Conservation (phyloP, 2,113 vertebrate genomes). For the Aplodontia rufa region DNA sequence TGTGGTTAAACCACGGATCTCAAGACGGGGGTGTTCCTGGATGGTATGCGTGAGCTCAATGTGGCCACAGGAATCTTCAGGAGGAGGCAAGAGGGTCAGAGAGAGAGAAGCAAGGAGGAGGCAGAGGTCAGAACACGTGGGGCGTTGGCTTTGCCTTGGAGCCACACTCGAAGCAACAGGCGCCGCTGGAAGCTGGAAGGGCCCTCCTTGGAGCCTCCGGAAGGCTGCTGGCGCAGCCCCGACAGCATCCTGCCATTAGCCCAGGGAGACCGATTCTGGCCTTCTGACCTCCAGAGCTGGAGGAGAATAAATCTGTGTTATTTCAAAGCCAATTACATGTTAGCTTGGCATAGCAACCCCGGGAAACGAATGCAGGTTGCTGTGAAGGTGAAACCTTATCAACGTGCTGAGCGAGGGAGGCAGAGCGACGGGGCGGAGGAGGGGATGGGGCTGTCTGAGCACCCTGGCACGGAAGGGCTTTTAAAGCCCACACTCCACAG, state of each 20-base stretch:
- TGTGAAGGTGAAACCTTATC: not conserved
- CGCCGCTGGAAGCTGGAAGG: not conserved
- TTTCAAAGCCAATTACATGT: not conserved
- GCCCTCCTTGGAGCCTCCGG: not conserved
- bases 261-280: not conserved
- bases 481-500: not conserved
- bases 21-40: not conserved
- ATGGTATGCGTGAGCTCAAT: not conserved
- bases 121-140: not conserved
- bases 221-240: no score
- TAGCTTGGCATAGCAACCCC: not conserved
- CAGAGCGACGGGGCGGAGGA: not conserved
- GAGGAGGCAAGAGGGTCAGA: not conserved
- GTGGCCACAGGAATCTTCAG: not conserved
- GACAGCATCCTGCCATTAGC: rapidly evolving
- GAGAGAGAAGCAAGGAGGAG: not conserved
- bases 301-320: no score
- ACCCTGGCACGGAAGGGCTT: not conserved
- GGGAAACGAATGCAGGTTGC: not conserved
- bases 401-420: rapidly evolving
- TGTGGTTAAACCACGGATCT: not conserved
- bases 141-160: not conserved
- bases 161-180: no score
- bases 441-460: not conserved
- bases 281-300: not conserved